Conservation (phyloP, 2,797 vertebrate genomes). For the Selene dorsalis region DNA sequence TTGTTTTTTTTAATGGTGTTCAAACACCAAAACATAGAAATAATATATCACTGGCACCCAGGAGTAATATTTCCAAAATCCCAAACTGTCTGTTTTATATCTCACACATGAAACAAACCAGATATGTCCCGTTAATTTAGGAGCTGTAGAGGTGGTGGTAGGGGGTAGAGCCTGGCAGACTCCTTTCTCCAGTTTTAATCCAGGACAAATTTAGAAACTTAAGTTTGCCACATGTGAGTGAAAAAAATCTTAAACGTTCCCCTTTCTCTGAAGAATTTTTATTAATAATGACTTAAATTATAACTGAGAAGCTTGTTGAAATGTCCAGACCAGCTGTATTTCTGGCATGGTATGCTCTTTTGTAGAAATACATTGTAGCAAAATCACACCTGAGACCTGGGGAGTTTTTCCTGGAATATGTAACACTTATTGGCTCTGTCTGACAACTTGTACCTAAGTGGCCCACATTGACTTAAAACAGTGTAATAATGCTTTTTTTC, state of each 20-base stretch:
- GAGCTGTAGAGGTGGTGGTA: background rate
- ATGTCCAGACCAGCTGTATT: constrained; percentile 47
- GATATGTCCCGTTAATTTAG: background rate
- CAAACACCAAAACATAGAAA: background rate
- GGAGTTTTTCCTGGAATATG: constrained; percentile 65
- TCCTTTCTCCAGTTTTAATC: constrained; percentile 16
- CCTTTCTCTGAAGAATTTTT: constrained; percentile 28
- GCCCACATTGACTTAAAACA: constrained; percentile 44
- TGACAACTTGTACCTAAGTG: constrained; percentile 40
- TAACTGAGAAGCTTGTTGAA: constrained; percentile 45
- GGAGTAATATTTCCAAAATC: background rate
- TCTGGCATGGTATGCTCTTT: constrained; percentile 5
- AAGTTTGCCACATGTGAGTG: constrained; percentile 1
- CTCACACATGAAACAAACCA: background rate
- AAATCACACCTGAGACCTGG: constrained; percentile 50
- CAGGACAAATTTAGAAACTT: constrained; percentile 36
- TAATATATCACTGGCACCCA: background rate
- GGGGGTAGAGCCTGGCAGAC: background rate
- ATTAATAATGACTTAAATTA: constrained; percentile 46
- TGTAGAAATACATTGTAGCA: constrained; percentile 42
- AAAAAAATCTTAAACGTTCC: background rate
- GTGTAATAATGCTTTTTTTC: background rate
- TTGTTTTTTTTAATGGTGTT: constrained; percentile 1
- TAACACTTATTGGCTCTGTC: constrained; percentile 39
- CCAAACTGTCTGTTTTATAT: background rate